Evolutionary conservation across 2,888 invertebrate genomes (phyloP), one percentile per base, ranked within the genome.

Genomic region (Drosophila nr. fundita): DNA sequence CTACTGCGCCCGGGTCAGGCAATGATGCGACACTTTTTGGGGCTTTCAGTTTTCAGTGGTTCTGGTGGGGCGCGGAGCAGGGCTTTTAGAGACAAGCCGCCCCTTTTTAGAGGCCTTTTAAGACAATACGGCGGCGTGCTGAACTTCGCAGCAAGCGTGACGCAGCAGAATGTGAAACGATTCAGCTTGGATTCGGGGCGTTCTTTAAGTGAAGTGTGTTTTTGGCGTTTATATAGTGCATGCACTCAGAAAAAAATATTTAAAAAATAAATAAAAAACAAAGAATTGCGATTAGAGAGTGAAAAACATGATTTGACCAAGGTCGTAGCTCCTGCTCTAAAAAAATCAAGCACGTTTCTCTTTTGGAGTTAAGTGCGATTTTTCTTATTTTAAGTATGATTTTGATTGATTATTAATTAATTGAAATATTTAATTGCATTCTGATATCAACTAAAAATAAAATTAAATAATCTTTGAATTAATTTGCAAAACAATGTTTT

Each of bases 71-170:
- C 49, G 54, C 68, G 57, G 73, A 68, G 67, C 79, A 82, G 80
- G 82, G 72, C 86, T 83, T 83, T 87, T 73, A 80, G 77, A 82
- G 86, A 49, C 67, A 63, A 42, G 69, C 78, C 78, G 68, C 67
- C 78, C 76, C 75, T 74, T 73, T 75, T 82, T 76, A 71, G 73
- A 80, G 77, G 75, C 78, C 71, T 81, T 83, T 81, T 81, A 89
- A 87, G 86, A 86, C 89, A 84, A 87, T 73, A 63, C 58, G 71
- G 73, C 84, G 82, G 73, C 84, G 77, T 71, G 80, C 80, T 80
- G 86, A 87, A 87, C 72, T 90, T 90, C 89, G 90, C 87, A 76
- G 90, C 83, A 86, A 88, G 72, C 79, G 69, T 89, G 89, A 89
- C 78, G 32, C 68, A 67, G 83, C 89, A 76, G 45, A 80, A 75